Base-by-base conservation (phyloP, 2,113 vertebrate genomes). In the Halichoeres trimaculatus region DNA sequence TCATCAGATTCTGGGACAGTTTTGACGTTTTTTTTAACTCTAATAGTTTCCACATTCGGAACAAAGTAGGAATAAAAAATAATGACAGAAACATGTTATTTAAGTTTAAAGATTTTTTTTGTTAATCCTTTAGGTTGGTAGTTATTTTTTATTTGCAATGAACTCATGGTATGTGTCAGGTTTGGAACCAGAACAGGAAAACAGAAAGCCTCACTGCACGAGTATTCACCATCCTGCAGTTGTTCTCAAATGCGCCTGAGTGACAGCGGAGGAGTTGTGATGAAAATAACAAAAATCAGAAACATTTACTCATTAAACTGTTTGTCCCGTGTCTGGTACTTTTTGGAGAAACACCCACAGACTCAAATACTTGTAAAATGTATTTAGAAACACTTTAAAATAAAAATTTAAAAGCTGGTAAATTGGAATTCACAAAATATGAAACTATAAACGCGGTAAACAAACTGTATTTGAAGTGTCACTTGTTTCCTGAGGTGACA, bases 261-360 rank as follows among this genome's bases (percentile, higher is more conserved):
- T 38, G 11, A 40, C 40, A 38, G 22, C 23, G 35, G 8, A 47
- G 2, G 8, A 55, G 24, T 56, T 45, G 22, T 45, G 16, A 1
- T 3, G 68, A 30, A 36, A 6, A 45, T 4, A 50, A 34, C 6
- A 6, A 59, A 20, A 59, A 43, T 20, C 22, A 3, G 19, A 30
- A n/a, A 19, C 22, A 41, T 84, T 36, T 61, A 75, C 38, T 55
- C 45, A 61, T 19, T 26, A 65, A 23, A 70, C 7, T 11, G 13
- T 60, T 71, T 74, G 12, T 22, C 20, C 68, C 26, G 22, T 22
- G 14, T 30, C 34, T 10, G 54, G 8, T 41, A 34, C 59, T 26
- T 1, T 17, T 55, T 8, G 30, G 2, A 9, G 1, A 34, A 35
- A 35, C 5, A 50, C 50, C 17, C 8, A 11, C 47, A 34, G 22